Evolutionary conservation across 2,888 invertebrate genomes (phyloP), one percentile per base, ranked within the genome.

Genomic region (Nysson spinosus): DNA sequence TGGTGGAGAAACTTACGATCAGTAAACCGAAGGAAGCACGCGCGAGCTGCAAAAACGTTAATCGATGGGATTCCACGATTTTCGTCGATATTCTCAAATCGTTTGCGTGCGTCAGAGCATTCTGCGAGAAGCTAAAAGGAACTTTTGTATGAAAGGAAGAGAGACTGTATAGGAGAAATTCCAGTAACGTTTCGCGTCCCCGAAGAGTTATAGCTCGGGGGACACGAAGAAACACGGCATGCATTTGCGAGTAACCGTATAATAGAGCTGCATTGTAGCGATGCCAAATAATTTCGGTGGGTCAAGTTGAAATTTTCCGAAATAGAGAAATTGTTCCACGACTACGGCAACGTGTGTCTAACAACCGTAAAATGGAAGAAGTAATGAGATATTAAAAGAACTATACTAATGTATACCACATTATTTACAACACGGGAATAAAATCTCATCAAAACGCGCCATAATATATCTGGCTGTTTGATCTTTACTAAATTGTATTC

Each of bases 161-260:
- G 56, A 50, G 11, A 20, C 37, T 44, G 46, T 47, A 54, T 20
- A 28, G 34, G 61, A 43, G 72, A 62, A 72, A 72, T 72, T 72
- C 72, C 72, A 51, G 64, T 49, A 72, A 72, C 72, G 72, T 72
- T 57, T 49, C 68, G 68, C 49, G 64, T 72, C 72, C 46, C 43
- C 55, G 64, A 72, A 72, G 72, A 72, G 69, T 72, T 72, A 72
- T 69, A 55, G 72, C 72, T 64, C 69, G 40, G 44, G 69, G 69
- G 72, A 72, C 65, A 52, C 64, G 66, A 64, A 72, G 73, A 73
- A 72, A 67, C 73, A 70, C 70, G 72, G 67, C 64, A 70, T 74
- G 72, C 73, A 74, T 73, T 73, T 61, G 65, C 69, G 72, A 72
- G 70, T 64, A 62, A 69, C 54, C 72, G 57, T 72, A 69, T 69